Evolutionary conservation across 2,797 vertebrate genomes (phyloP).

Genomic region (Pelodytes ibericus): DNA sequence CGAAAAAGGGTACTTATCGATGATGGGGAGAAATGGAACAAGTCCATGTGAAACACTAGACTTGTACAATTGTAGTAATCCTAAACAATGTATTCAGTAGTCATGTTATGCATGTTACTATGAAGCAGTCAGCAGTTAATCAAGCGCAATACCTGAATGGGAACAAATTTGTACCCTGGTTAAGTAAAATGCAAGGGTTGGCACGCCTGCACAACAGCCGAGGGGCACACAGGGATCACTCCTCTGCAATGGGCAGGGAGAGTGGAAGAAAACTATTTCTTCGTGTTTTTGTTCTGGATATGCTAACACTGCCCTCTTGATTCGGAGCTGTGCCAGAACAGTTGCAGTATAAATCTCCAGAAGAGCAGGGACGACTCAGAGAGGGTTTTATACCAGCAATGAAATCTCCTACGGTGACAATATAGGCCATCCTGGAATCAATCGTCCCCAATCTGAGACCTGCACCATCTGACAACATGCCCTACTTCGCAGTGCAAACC

Average conservation of each 20-base stretch:
- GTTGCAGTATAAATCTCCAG: conserved; percentile 33
- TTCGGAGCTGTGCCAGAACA: conserved; percentile 51
- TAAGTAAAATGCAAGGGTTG: conserved; percentile 12
- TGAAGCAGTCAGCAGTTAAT: too few species aligned
- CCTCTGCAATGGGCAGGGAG: conserved; percentile 23
- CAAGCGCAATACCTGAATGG: too few species aligned
- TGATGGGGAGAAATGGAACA: too few species aligned
- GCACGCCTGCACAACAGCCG: background rate
- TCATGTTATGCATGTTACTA: too few species aligned
- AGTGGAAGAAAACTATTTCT: conserved; percentile 26
- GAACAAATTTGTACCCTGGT: too few species aligned
- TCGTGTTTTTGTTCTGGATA: conserved; percentile 46
- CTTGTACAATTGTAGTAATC: too few species aligned
- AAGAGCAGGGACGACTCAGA: conserved; percentile 10
- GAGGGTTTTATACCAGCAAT: background rate
- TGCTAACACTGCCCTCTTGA: conserved; percentile 56
- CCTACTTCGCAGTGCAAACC: background rate
- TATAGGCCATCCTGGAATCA: background rate
- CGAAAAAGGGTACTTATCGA: too few species aligned
- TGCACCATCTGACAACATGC: background rate
- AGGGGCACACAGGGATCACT: conserved; percentile 27
- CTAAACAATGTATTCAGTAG: too few species aligned
- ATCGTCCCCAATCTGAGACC: background rate
- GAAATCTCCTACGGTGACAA: background rate
- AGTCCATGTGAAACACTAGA: too few species aligned